Percentiles rank a stretch among this genome's conserved stretches.
phyloP scores from a whole-genome alignment of 2,888 invertebrate genomes.

The Catocala sponsa region DNA sequence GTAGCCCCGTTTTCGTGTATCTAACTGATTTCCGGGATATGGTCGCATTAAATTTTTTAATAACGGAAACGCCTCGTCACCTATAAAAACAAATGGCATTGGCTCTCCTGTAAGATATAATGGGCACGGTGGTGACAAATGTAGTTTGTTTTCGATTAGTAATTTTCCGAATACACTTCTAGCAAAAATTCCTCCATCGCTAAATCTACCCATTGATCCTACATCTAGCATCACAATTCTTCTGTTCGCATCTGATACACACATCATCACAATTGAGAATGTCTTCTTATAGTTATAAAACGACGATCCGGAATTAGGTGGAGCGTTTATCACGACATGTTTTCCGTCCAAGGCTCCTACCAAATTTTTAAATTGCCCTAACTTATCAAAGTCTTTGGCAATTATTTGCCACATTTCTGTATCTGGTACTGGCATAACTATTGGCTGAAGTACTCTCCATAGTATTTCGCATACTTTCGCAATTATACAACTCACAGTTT shows the following conservation, averaged over 20 bases:
- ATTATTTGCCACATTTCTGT: too few species aligned
- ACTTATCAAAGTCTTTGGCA: conserved; percentile 3
- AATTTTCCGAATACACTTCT: too few species aligned
- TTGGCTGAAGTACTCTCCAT: background rate
- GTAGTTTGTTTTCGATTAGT: background rate
- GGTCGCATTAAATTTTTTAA: too few species aligned
- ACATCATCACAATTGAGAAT: conserved; percentile 11
- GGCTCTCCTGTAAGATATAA: too few species aligned
- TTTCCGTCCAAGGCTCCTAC: conserved; percentile 10
- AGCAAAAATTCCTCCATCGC: background rate
- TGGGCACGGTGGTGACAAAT: too few species aligned
- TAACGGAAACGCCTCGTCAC: too few species aligned
- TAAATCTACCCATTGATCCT: conserved; percentile 12
- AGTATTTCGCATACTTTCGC: too few species aligned
- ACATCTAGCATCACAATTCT: conserved; percentile 9
- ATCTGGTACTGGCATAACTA: too few species aligned
- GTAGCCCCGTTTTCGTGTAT: too few species aligned
- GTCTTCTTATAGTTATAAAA: conserved; percentile 6
- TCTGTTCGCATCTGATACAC: conserved; percentile 6
- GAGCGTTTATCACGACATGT: conserved; percentile 8
- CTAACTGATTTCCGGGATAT: too few species aligned
- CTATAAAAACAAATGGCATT: too few species aligned
- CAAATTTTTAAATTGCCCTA: conserved; percentile 11
- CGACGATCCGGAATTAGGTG: conserved; percentile 9
- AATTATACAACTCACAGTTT: too few species aligned